phyloP scores from a whole-genome alignment of 2,113 vertebrate species.

The Raja brachyura region DNA sequence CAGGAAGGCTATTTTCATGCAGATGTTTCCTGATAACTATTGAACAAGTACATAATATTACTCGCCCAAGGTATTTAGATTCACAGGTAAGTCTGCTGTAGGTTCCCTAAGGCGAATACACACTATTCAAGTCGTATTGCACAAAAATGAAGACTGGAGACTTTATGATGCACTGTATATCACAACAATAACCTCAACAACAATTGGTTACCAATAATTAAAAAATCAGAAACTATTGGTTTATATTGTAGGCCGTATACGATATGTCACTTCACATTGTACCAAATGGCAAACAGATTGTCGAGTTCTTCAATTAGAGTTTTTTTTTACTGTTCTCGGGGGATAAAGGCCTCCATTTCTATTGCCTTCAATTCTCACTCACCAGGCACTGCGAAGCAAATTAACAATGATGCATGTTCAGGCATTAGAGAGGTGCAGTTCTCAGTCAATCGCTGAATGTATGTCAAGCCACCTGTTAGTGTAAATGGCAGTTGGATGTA shows the following conservation, averaged over 20 bases:
- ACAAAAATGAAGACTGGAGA: not conserved
- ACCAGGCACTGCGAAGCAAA: not conserved
- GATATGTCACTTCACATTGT: not conserved
- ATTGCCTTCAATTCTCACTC: not conserved
- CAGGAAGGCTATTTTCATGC: not conserved
- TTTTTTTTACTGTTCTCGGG: not conserved
- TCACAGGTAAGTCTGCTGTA: not conserved
- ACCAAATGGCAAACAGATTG: not conserved
- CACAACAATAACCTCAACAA: not conserved
- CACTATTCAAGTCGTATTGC: not conserved
- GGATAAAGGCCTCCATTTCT: not conserved
- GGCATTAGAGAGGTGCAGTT: not conserved
- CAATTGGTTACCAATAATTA: not conserved
- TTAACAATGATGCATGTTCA: slow-evolving; percentile 5
- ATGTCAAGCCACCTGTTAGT: slow-evolving; percentile 33
- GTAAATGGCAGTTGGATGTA: not conserved
- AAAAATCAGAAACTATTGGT: not conserved
- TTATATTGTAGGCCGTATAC: not conserved
- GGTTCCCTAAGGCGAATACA: not conserved
- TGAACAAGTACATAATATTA: not conserved
- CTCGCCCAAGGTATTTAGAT: not conserved
- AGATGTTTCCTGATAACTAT: not conserved
- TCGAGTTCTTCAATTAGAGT: not conserved
- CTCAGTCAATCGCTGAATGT: not conserved
- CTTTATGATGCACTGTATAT: not conserved